Percentiles rank a stretch among this genome's conserved stretches.
Evolutionary conservation across 2,797 vertebrate genomes (phyloP).

Genomic region (Stomatorhinus walkeri): DNA sequence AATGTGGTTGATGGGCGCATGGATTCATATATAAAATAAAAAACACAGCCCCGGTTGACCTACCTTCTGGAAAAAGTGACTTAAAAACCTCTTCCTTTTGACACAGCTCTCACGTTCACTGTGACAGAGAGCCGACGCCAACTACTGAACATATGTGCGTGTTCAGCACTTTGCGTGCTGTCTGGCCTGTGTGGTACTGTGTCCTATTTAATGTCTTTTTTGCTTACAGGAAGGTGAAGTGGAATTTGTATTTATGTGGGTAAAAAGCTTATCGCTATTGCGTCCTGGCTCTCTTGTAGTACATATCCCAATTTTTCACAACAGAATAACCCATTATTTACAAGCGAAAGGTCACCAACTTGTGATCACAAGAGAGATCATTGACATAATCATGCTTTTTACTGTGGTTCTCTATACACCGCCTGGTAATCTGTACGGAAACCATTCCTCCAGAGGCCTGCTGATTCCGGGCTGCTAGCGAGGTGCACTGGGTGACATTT

Average conservation of each 20-base stretch:
- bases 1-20: neutral
- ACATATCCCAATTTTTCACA: neutral
- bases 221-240: neutral
- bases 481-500: neutral
- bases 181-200: neutral
- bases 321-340: neutral
- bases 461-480: neutral
- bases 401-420: neutral
- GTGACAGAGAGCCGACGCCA: neutral
- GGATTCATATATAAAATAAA: neutral
- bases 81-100: slow-evolving; percentile 12
- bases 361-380: neutral
- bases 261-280: neutral
- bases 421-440: neutral
- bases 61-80: slow-evolving; percentile 23
- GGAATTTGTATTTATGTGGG: neutral
- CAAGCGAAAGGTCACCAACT: neutral
- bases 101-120: neutral
- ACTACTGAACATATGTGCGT: neutral
- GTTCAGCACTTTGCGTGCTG: neutral
- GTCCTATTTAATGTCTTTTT: neutral
- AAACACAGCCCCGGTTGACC: neutral
- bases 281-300: neutral
- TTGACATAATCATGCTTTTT: neutral
- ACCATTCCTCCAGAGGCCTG: neutral